Conservation (phyloP, 2,797 vertebrate genomes). For the Takifugu rubripes region DNA sequence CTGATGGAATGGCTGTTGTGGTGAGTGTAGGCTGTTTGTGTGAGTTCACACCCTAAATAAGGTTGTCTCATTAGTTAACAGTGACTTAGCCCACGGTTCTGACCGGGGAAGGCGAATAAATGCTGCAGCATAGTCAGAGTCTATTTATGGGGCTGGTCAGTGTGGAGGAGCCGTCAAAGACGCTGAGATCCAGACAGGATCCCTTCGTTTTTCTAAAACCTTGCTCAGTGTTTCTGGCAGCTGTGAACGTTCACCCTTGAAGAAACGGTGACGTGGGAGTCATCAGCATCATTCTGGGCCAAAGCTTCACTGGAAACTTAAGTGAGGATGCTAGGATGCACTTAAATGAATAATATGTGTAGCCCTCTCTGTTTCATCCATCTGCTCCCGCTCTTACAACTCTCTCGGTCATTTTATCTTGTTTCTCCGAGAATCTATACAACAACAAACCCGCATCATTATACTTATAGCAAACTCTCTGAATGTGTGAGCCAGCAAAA, state of each 20-base stretch:
- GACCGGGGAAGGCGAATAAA: constrained; percentile 32
- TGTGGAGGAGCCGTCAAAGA: constrained; percentile 35
- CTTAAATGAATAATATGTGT: no score
- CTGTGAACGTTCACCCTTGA: constrained; percentile 14
- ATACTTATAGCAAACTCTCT: no score
- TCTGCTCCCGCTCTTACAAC: background rate
- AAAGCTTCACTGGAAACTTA: constrained; percentile 15
- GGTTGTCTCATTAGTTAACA: constrained; percentile 36
- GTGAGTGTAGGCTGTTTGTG: constrained; percentile 38
- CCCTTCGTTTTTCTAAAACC: constrained; percentile 32
- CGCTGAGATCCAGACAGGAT: constrained; percentile 19
- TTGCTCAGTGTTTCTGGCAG: constrained; percentile 30
- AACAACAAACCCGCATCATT: no score
- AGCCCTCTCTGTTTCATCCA: no score
- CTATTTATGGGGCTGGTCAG: constrained; percentile 14
- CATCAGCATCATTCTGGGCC: constrained; percentile 22
- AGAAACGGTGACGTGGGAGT: constrained; percentile 18
- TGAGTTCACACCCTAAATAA: constrained; percentile 56
- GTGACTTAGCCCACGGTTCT: constrained; percentile 38
- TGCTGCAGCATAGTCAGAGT: constrained; percentile 3
- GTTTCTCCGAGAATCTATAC: no score
- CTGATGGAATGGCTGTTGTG: constrained; percentile 4
- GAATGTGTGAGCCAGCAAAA: no score
- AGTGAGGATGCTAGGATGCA: no score
- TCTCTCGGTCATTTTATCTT: background rate